phyloP scores from a whole-genome alignment of 1,140 invertebrate genomes.

The Nasonia giraulti region DNA sequence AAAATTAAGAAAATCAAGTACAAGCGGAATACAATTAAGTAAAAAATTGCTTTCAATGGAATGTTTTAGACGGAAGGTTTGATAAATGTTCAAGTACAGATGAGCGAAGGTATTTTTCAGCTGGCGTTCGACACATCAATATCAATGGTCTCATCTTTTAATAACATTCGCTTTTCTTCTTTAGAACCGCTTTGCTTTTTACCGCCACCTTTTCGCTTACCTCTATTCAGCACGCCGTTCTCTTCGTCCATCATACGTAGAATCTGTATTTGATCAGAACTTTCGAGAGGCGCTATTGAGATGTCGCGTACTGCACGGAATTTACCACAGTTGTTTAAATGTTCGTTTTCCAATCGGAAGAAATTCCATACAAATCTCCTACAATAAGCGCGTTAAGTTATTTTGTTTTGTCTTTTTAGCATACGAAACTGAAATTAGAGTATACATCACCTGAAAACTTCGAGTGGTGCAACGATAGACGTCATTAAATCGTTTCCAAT shows the following conservation, averaged over 20 bases:
- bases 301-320: constrained; percentile 99
- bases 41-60: constrained; percentile 26
- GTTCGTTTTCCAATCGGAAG: constrained; percentile 99
- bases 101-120: constrained; percentile 55
- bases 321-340: constrained; percentile 99
- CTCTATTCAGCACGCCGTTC: constrained; percentile 89
- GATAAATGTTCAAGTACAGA: not conserved
- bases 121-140: constrained; percentile 71
- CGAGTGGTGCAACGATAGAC: constrained; percentile 91
- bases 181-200: constrained; percentile 73
- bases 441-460: constrained; percentile 89
- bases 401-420: not conserved
- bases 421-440: not conserved
- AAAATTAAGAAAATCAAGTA: not conserved
- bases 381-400: constrained; percentile 4
- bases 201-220: constrained; percentile 74
- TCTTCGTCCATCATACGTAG: constrained; percentile 97
- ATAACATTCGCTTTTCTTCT: constrained; percentile 74
- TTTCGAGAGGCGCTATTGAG: constrained; percentile 96
- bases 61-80: not conserved
- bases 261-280: constrained; percentile 92
- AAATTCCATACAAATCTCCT: constrained; percentile 99
- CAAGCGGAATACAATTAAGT: not conserved
- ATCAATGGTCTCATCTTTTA: constrained; percentile 76
- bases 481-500: constrained; percentile 90